These are phyloP conservation scores for Aricia agestis DNA, from an alignment of 1,140 invertebrate genomes.

Conservation along the genomic window DNA sequence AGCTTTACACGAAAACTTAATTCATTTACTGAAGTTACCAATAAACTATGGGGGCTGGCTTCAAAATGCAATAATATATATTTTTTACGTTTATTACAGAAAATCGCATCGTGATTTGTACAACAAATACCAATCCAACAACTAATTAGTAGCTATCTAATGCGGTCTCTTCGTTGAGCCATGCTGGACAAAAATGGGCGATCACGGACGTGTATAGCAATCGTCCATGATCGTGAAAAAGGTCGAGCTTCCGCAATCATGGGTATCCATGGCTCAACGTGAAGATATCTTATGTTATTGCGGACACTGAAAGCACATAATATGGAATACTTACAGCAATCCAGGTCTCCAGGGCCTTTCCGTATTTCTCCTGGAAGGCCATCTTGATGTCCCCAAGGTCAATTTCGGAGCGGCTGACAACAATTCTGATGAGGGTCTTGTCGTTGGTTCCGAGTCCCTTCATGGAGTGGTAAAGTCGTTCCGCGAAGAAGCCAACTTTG, in stretches of 20 bases:
- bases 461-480: constrained; percentile 93
- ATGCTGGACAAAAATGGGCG: too few species aligned
- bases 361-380: constrained; percentile 90
- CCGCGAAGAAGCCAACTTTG: constrained; percentile 95
- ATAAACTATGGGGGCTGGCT: too few species aligned
- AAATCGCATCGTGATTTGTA: background rate
- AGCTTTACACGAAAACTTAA: too few species aligned
- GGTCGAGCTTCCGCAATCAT: too few species aligned
- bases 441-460: constrained; percentile 93
- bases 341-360: constrained; percentile 88
- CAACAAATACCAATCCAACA: background rate
- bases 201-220: too few species aligned
- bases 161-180: too few species aligned
- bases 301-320: constrained; percentile 18
- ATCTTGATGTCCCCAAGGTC: constrained; percentile 94
- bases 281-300: background rate
- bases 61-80: too few species aligned
- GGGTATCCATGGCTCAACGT: too few species aligned
- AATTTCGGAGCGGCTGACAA: constrained; percentile 94
- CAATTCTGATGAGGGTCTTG: constrained; percentile 90
- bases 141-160: background rate
- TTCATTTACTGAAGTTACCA: too few species aligned
- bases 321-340: constrained; percentile 83
- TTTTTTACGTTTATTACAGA: too few species aligned
- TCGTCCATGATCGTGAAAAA: too few species aligned